A percentile compares a stretch with the other conserved stretches of the same genome.
Conservation (phyloP, 2,113 vertebrate genomes). For the Chlorodrepanis virens region DNA sequence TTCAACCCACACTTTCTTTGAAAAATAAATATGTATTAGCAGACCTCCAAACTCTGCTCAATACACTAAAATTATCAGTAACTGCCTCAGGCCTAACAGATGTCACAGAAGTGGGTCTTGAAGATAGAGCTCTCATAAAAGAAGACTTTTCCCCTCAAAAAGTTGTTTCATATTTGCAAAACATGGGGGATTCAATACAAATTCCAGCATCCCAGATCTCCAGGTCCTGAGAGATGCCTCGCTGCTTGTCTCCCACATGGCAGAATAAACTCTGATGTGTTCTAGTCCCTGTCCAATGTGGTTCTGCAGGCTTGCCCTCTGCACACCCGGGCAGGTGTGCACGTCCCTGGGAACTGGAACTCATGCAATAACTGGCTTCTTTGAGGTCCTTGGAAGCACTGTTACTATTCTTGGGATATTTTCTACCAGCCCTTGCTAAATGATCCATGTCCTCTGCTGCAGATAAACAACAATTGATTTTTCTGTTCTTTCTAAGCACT, state of each 20-base stretch:
- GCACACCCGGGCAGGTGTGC: not conserved
- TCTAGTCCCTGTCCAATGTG: not conserved
- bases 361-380: not conserved
- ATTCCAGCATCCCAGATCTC: not conserved
- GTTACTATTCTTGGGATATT: conserved; percentile 29
- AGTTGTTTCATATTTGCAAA: not conserved
- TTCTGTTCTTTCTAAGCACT: conserved; percentile 49
- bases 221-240: not conserved
- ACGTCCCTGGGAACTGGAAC: not conserved
- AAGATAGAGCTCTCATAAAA: not conserved
- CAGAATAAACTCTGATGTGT: not conserved
- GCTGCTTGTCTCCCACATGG: not conserved
- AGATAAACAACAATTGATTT: conserved; percentile 61
- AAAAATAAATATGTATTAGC: not conserved
- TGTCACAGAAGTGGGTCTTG: not conserved
- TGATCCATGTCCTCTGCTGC: conserved; percentile 32
- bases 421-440: conserved; percentile 31
- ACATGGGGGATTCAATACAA: not conserved
- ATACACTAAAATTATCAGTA: not conserved
- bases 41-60: not conserved
- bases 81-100: not conserved
- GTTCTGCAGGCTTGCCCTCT: not conserved
- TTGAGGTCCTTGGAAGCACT: not conserved
- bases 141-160: not conserved
- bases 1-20: not conserved